Evolutionary conservation across 1,140 invertebrate genomes (phyloP).

Genomic region (Gonioctena quinquepunctata): DNA sequence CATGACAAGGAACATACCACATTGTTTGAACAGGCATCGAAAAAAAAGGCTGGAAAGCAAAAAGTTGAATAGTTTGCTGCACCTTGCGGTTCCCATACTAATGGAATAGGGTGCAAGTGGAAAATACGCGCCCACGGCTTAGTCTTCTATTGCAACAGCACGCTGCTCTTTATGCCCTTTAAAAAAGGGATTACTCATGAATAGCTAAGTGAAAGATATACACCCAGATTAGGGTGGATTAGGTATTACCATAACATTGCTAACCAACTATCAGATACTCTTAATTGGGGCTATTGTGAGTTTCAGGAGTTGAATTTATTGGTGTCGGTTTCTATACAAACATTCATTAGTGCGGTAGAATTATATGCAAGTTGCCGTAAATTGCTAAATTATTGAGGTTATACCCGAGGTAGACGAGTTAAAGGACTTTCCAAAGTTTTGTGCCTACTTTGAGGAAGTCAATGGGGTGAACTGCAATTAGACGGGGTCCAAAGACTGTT

Average conservation of each 20-base stretch:
- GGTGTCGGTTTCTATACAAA: neutral
- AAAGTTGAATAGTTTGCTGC: conserved; percentile 24
- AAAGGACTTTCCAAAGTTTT: neutral
- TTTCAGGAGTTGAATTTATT: neutral
- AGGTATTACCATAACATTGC: conserved; percentile 38
- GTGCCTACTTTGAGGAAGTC: neutral
- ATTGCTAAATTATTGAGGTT: conserved; percentile 5
- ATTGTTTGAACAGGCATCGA: neutral
- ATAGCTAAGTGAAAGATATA: conserved; percentile 47
- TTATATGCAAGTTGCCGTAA: neutral
- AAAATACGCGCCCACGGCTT: conserved; percentile 20
- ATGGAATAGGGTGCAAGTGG: conserved; percentile 19
- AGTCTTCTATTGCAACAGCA: conserved; percentile 33
- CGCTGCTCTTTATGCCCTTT: conserved; percentile 32
- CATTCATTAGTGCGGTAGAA: conserved; percentile 6
- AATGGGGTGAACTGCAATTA: neutral
- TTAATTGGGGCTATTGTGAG: conserved; percentile 21
- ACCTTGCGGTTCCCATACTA: conserved; percentile 31
- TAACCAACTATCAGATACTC: conserved; percentile 15
- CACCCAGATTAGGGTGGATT: conserved; percentile 39
- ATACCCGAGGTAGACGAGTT: neutral
- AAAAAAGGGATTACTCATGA: conserved; percentile 44
- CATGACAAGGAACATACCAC: neutral
- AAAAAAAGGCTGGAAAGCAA: neutral
- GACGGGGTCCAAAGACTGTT: neutral